Conservation (phyloP, 1,140 invertebrate genomes). For the Hylaeus anthracinus region DNA sequence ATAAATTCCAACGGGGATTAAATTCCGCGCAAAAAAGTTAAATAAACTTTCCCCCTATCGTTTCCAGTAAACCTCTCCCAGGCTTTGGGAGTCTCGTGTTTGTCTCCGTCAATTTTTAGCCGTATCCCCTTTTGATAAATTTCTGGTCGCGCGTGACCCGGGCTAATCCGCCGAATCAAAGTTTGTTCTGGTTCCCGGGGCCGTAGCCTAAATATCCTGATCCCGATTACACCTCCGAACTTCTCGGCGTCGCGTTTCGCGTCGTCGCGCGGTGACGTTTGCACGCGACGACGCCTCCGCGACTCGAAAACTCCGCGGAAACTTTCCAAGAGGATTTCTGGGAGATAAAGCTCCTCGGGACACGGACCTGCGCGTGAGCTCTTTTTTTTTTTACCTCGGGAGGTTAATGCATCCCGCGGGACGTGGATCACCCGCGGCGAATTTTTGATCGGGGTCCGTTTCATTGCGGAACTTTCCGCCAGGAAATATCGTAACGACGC, state of each 20-base stretch:
- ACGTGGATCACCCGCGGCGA: not conserved
- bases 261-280: not conserved
- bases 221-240: slow-evolving; percentile 5
- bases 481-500: not conserved
- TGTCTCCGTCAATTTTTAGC: not conserved
- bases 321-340: not conserved
- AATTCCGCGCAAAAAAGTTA: too few relatives aligned
- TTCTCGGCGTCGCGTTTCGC: not conserved
- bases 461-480: not conserved
- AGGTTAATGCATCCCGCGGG: not conserved
- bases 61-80: too few relatives aligned
- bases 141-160: not conserved
- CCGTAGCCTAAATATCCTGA: slow-evolving; percentile 11
- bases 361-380: not conserved
- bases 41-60: too few relatives aligned
- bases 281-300: not conserved
- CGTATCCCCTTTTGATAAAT: not conserved
- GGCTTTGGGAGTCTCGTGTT: too few relatives aligned
- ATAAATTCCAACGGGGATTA: too few relatives aligned
- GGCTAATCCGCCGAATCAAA: not conserved
- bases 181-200: not conserved
- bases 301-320: not conserved
- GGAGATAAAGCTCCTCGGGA: not conserved
- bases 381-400: not conserved
- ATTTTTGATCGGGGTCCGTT: not conserved